Percentiles rank a stretch among this genome's conserved stretches.
Conservation (phyloP, 2,113 vertebrate species). For the Cercopithecus mona region DNA sequence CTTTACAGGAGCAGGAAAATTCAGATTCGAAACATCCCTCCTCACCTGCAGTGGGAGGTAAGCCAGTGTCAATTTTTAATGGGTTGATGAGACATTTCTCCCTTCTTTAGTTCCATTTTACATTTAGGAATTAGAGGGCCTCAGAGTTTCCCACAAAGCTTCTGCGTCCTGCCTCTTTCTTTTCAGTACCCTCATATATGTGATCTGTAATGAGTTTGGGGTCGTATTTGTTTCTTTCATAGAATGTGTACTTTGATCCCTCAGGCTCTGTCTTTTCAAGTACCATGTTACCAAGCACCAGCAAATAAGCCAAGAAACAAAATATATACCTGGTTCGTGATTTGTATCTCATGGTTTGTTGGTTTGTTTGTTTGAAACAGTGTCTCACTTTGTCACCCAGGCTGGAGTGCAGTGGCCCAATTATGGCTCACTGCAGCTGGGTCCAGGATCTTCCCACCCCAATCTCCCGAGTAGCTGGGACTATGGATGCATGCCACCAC, state of each 20-base stretch:
- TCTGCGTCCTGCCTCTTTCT: not conserved
- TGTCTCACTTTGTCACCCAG: no score
- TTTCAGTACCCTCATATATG: not conserved
- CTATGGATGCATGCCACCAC: no score
- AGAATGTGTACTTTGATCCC: not conserved
- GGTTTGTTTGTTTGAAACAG: no score
- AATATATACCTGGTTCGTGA: not conserved
- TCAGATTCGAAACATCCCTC: constrained; percentile 97
- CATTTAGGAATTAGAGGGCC: not conserved
- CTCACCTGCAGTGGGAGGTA: constrained; percentile 98
- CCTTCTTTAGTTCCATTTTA: not conserved
- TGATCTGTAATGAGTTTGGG: not conserved
- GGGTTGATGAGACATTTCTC: not conserved
- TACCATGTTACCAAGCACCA: no score
- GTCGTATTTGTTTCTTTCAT: not conserved
- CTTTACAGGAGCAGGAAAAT: constrained; percentile 95
- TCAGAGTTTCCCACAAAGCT: not conserved
- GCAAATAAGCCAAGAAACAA: not conserved
- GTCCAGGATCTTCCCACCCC: no score
- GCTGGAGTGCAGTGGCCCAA: no score
- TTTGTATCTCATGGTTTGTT: not conserved
- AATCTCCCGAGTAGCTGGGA: no score
- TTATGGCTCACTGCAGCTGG: no score
- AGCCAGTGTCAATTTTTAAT: constrained; percentile 38
- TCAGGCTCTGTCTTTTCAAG: not conserved